Base-by-base conservation (phyloP, 2,113 vertebrate species). In the Echinops telfairi region DNA sequence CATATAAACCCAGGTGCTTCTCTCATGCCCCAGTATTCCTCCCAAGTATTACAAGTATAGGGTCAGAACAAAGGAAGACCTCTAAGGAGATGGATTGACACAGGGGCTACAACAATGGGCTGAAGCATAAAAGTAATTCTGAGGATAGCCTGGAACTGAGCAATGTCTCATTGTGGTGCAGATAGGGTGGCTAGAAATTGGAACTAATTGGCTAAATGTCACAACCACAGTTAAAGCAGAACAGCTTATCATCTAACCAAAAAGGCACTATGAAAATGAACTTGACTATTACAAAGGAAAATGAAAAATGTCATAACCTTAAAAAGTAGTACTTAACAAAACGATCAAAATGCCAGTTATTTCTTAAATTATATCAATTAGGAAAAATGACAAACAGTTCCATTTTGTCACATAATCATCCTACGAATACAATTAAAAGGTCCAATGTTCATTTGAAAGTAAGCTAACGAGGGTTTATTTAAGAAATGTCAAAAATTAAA, bases 311-410 rank as follows among this genome's bases (percentile, higher is more conserved):
- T 92, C 83, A 6, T 16, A 47, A 15, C 0, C 23, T 84, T 93
- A 23, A 82, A 85, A 94, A 94, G 36, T 71, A 76, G 62, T 57
- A 1, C n/a, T 91, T 81, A 95, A 96, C 91, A 92, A 94, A 94
- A 82, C 96, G 40, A 68, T 94, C 76, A 87, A 95, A 93, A 78
- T 93, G 47, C 83, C 86, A 93, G 3, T 36, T 92, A 23, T 6
- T 81, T 89, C 70, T 91, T 83, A 94, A 95, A 78, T 80, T 83
- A 81, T 68, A 89, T 93, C 90, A 90, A 94, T 92, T 94, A 94
- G n/a, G 78, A 58, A 92, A 25, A 89, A 78, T 82, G 60, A 29
- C 43, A 86, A 88, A 86, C 17, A 70, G 17, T 84, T 87, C 86
- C 75, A 40, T 94, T 89, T 89, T 93, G 31, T 2, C 27, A 89